Evolutionary conservation across 2,113 vertebrate species (phyloP).

Genomic region (Rhizomys pruinosus): DNA sequence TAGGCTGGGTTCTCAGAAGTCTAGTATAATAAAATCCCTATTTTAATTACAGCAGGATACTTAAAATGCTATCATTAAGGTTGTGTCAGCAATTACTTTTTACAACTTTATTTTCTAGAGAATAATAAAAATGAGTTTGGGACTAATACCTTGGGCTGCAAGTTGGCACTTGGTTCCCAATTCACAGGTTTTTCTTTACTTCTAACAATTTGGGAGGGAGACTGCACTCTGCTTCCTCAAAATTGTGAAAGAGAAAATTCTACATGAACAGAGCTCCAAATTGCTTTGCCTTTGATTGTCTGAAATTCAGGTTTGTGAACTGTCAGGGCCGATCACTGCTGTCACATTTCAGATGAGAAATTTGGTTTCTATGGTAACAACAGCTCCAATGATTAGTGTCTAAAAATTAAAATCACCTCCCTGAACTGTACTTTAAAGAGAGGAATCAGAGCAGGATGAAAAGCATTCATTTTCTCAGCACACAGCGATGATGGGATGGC

Average conservation of each 20-base stretch:
- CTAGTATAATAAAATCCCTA: conserved; percentile 71
- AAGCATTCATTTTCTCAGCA: neutral
- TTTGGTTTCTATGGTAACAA: conserved; percentile 64
- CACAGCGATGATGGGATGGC: neutral
- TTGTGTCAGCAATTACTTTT: conserved; percentile 82
- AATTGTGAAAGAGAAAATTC: conserved; percentile 25
- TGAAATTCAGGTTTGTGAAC: conserved; percentile 68
- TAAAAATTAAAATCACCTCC: conserved; percentile 63
- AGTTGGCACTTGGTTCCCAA: neutral
- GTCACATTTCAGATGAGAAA: conserved; percentile 39
- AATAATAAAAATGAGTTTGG: conserved; percentile 77
- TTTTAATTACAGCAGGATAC: conserved; percentile 75
- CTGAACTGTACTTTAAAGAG: conserved; percentile 60
- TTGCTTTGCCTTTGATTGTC: conserved; percentile 60
- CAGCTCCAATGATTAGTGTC: conserved; percentile 38
- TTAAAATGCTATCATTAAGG: conserved; percentile 74
- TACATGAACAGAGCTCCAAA: neutral
- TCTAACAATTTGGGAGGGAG: conserved; percentile 47
- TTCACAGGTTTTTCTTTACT: conserved; percentile 5
- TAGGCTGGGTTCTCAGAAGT: conserved; percentile 56
- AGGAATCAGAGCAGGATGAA: neutral
- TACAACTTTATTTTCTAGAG: conserved; percentile 77
- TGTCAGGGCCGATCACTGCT: conserved; percentile 30
- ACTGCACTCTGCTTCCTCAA: neutral
- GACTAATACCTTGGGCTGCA: conserved; percentile 56